Conservation (phyloP, 2,113 vertebrate genomes). For the Alligator mississippiensis region DNA sequence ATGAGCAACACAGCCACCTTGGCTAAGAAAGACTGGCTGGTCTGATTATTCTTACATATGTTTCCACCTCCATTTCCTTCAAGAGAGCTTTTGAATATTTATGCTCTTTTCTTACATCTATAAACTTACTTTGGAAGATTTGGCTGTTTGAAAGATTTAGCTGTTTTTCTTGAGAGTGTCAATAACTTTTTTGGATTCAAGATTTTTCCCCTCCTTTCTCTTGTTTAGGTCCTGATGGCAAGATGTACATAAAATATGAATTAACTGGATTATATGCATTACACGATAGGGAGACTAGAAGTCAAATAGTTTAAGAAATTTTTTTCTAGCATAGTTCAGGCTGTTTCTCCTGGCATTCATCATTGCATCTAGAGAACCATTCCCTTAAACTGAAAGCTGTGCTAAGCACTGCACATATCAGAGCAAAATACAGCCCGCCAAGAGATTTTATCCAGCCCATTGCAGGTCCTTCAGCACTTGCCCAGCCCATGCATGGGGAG, state of each 20-base stretch:
- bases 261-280: background rate
- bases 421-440: no score
- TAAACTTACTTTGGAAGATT: background rate
- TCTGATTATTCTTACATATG: background rate
- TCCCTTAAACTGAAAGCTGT: background rate
- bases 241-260: background rate
- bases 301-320: background rate
- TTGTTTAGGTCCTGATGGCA: constrained; percentile 11
- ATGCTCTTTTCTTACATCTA: background rate
- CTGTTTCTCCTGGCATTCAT: background rate
- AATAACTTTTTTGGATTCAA: background rate
- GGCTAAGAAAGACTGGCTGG: background rate
- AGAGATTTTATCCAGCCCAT: no score
- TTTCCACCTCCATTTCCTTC: background rate
- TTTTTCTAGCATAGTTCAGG: constrained; percentile 15
- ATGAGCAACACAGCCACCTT: background rate
- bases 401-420: background rate
- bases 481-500: no score
- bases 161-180: background rate
- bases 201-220: background rate
- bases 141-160: background rate
- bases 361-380: background rate
- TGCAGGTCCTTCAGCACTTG: no score
- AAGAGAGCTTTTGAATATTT: background rate
- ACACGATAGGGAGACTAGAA: background rate